Percentiles rank a stretch among this genome's conserved stretches.
Conservation (phyloP, 1,140 invertebrate genomes). For the Drosophila teissieri region DNA sequence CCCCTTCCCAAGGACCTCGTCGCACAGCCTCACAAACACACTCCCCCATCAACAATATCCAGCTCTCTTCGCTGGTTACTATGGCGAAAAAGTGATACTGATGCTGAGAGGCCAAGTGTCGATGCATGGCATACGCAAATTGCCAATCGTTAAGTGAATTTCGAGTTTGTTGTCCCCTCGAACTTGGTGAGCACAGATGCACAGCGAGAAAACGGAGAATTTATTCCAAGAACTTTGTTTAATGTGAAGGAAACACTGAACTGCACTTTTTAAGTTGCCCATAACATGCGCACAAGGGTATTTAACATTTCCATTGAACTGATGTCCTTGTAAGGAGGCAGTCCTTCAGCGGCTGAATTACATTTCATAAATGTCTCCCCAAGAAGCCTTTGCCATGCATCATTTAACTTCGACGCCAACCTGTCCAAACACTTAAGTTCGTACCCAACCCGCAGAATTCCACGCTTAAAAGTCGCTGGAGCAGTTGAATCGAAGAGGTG, state of each 20-base stretch:
- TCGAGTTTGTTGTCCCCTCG: constrained; percentile 13
- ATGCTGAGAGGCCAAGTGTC: constrained; percentile 56
- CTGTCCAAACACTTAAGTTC: constrained; percentile 60
- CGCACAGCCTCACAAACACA: neutral
- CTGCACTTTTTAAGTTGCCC: no score
- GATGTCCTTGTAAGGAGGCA: neutral
- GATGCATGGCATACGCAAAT: constrained; percentile 58
- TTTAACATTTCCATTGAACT: neutral
- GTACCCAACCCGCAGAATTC: constrained; percentile 56
- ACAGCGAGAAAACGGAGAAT: constrained; percentile 1
- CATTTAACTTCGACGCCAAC: constrained; percentile 68
- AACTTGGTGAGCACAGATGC: constrained; percentile 1
- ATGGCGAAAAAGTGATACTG: constrained; percentile 38
- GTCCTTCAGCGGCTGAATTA: constrained; percentile 8
- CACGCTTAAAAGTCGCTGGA: constrained; percentile 12
- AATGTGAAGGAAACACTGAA: no score
- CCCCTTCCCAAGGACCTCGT: constrained; percentile 3
- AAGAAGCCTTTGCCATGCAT: constrained; percentile 59
- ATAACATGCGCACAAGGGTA: neutral
- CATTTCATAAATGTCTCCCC: constrained; percentile 58
- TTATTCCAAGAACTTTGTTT: no score
- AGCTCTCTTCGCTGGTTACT: constrained; percentile 16
- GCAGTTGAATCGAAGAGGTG: neutral
- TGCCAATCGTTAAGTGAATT: constrained; percentile 69
- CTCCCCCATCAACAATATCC: constrained; percentile 3